These are phyloP conservation scores for Dinocampus coccinellae DNA, from an alignment of 2,888 invertebrate species.

Conservation along the genomic window DNA sequence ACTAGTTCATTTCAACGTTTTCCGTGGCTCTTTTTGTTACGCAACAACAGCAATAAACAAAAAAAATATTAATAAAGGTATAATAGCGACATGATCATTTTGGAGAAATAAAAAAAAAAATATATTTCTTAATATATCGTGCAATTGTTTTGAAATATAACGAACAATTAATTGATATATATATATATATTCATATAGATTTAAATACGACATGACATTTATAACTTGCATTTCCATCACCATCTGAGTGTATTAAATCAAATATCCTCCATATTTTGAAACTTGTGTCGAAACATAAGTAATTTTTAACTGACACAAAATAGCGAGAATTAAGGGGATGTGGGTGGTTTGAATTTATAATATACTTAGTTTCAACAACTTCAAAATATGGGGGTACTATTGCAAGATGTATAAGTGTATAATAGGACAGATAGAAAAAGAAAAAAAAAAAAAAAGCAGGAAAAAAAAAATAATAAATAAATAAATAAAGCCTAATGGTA, in stretches of 20 bases:
- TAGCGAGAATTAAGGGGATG: background rate
- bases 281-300: background rate
- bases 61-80: background rate
- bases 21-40: background rate
- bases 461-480: no score
- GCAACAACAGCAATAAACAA: background rate
- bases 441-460: slow-evolving; percentile 9
- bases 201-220: background rate
- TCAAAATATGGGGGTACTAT: background rate
- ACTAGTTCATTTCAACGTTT: background rate
- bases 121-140: background rate
- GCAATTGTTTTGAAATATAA: background rate
- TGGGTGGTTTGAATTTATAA: background rate
- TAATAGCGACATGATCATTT: background rate
- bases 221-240: background rate
- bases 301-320: background rate
- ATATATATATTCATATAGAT: background rate
- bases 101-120: background rate
- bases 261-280: background rate
- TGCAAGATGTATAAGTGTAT: background rate
- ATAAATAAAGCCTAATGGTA: background rate
- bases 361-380: background rate
- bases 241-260: background rate
- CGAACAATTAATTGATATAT: background rate
- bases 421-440: slow-evolving; percentile 12